phyloP scores from a whole-genome alignment of 2,797 vertebrate species.

The Fringilla coelebs region DNA sequence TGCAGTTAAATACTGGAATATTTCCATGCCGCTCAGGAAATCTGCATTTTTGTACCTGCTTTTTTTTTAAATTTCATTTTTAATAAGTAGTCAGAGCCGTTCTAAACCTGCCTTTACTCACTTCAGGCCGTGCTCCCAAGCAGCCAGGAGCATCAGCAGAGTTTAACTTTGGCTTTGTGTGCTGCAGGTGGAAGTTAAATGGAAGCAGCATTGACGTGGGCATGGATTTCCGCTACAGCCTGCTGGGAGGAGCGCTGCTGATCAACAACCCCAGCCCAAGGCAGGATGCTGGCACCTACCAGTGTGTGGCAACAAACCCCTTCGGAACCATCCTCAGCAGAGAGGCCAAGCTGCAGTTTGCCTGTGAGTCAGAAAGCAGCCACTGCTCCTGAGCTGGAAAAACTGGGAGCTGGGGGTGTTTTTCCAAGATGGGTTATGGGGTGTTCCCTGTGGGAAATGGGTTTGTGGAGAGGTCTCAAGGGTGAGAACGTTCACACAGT shows the following conservation, averaged over 20 bases:
- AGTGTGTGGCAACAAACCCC: slow-evolving; percentile 92
- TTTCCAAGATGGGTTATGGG: accelerated
- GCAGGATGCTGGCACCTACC: slow-evolving; percentile 89
- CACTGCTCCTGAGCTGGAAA: background rate
- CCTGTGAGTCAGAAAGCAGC: slow-evolving; percentile 84
- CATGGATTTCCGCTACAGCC: slow-evolving; percentile 88
- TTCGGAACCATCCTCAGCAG: slow-evolving; percentile 93
- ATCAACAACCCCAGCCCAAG: slow-evolving; percentile 91
- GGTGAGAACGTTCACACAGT: too few species aligned
- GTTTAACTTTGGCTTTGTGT: slow-evolving; percentile 47
- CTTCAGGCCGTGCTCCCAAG: background rate
- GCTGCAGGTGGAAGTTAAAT: slow-evolving; percentile 92
- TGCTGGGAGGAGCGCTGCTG: slow-evolving; percentile 90
- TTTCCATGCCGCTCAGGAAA: background rate
- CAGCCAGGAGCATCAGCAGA: background rate
- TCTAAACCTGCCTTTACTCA: background rate
- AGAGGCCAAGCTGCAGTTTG: slow-evolving; percentile 92
- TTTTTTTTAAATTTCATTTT: background rate
- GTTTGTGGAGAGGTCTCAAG: background rate
- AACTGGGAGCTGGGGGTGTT: background rate
- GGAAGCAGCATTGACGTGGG: slow-evolving; percentile 83
- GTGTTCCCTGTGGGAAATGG: background rate
- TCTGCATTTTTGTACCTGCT: background rate
- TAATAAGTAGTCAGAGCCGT: background rate
- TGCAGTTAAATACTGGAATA: background rate